phyloP scores from a whole-genome alignment of 2,797 vertebrate species.

The Rhinichthys osculus region DNA sequence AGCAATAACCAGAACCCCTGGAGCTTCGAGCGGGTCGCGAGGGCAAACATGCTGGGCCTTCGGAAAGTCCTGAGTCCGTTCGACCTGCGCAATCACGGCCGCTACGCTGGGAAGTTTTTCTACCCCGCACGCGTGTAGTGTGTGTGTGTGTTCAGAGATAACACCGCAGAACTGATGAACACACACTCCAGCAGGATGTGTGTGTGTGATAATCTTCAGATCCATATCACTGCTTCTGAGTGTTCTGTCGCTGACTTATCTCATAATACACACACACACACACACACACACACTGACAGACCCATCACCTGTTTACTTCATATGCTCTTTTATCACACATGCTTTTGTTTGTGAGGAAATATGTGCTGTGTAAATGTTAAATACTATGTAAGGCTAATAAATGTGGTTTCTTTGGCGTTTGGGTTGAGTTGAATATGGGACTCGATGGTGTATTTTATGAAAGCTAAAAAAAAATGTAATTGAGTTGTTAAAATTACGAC shows the following conservation, averaged over 20 bases:
- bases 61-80: slow-evolving; percentile 87
- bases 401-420: background rate
- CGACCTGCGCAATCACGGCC: slow-evolving; percentile 83
- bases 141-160: background rate
- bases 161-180: background rate
- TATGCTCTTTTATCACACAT: background rate
- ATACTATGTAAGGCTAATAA: background rate
- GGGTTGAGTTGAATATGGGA: background rate
- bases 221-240: background rate
- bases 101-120: slow-evolving; percentile 88
- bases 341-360: background rate
- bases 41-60: slow-evolving; percentile 90
- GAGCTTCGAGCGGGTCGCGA: slow-evolving; percentile 86
- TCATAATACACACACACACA: background rate
- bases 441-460: background rate
- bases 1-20: slow-evolving; percentile 92
- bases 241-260: background rate
- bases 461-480: background rate
- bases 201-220: background rate
- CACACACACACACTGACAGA: background rate
- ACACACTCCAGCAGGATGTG: slow-evolving; percentile 19
- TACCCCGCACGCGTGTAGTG: slow-evolving; percentile 80
- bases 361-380: background rate
- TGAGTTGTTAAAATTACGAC: too few species aligned
- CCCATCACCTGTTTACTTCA: too few species aligned